A percentile compares a stretch with the other conserved stretches of the same genome.
These are phyloP conservation scores for Centropus unirufus DNA, from an alignment of 2,113 vertebrate species.

Conservation along the genomic window DNA sequence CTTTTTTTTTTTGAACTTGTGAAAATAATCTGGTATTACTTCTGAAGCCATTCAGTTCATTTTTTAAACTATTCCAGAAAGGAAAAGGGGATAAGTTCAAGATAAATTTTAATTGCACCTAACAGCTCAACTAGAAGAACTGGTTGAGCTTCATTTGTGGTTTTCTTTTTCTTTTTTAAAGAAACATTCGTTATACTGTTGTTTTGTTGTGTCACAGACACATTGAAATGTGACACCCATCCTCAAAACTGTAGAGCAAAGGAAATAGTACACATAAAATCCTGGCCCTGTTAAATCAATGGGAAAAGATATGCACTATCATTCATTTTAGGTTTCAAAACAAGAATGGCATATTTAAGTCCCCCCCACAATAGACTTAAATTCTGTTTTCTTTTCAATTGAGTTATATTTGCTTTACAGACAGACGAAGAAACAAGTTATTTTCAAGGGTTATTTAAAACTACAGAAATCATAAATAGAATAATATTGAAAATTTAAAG, in stretches of 20 bases:
- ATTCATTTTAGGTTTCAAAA: not conserved
- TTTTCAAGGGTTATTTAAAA: not conserved
- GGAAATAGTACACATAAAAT: not conserved
- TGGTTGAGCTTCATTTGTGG: slow-evolving; percentile 27
- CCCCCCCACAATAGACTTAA: not conserved
- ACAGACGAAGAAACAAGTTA: not conserved
- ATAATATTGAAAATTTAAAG: not conserved
- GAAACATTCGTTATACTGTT: not conserved
- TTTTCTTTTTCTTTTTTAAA: not conserved
- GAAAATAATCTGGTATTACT: not conserved
- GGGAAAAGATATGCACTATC: not conserved
- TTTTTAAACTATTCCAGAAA: not conserved
- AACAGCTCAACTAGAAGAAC: slow-evolving; percentile 36
- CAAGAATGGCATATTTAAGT: not conserved
- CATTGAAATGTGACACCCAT: not conserved
- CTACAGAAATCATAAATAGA: not conserved
- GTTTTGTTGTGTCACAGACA: slow-evolving; percentile 2
- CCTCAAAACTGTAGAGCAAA: not conserved
- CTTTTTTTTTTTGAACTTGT: too few relatives aligned
- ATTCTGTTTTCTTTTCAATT: not conserved
- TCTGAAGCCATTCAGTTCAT: not conserved
- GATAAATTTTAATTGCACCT: not conserved
- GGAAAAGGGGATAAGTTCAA: not conserved
- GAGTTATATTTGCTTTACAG: not conserved
- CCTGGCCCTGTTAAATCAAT: not conserved